Conservation (phyloP, 2,797 vertebrate genomes). For the Vespertilio murinus region DNA sequence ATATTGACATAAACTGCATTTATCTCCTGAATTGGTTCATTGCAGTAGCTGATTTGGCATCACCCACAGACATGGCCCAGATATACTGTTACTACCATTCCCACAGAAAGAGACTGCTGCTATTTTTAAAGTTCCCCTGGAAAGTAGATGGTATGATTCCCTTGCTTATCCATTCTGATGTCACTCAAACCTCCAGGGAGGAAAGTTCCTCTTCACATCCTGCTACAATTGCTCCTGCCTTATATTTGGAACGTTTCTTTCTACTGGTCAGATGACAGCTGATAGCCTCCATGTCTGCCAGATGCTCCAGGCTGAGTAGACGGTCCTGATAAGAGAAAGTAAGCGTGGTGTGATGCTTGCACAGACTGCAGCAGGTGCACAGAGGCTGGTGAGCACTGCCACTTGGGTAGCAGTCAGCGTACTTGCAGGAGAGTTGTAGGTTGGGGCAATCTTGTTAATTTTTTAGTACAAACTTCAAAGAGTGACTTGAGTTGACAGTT, state of each 20-base stretch:
- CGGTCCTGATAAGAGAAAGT: neutral
- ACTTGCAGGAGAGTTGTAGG: neutral
- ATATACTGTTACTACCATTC: slow-evolving; percentile 45
- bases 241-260: slow-evolving; percentile 45
- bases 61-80: slow-evolving; percentile 28
- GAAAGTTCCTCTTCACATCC: slow-evolving; percentile 32
- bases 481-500: neutral
- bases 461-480: neutral
- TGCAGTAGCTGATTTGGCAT: neutral
- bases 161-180: slow-evolving; percentile 70
- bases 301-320: neutral
- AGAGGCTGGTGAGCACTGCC: neutral
- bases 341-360: neutral
- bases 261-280: slow-evolving; percentile 43
- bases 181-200: slow-evolving; percentile 61
- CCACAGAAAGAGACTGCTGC: slow-evolving; percentile 32
- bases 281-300: neutral
- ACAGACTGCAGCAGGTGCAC: neutral
- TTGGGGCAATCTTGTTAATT: neutral
- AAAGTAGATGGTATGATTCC: slow-evolving; percentile 61
- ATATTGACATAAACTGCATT: neutral
- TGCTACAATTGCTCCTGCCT: slow-evolving; percentile 14
- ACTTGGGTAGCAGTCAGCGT: neutral
- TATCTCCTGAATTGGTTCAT: neutral
- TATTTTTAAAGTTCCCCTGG: slow-evolving; percentile 68